Evolutionary conservation across 2,888 invertebrate genomes (phyloP).

Genomic region (Candidula unifasciata): DNA sequence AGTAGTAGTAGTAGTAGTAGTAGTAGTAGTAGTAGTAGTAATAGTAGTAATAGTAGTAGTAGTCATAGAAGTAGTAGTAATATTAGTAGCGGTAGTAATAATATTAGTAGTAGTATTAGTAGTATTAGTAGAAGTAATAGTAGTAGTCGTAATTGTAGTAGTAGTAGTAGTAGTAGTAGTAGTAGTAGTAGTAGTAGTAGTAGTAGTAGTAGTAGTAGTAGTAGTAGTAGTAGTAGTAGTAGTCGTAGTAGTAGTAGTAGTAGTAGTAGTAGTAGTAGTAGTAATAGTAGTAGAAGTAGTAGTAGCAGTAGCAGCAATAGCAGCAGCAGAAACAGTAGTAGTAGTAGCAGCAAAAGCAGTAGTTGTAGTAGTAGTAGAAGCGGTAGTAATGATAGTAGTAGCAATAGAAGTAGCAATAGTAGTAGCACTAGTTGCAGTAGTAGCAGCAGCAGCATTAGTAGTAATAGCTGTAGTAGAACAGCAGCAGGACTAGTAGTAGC

Average conservation of each 20-base stretch:
- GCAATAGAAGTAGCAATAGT: neutral
- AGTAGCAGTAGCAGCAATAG: constrained; percentile 6
- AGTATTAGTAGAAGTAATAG: constrained; percentile 17
- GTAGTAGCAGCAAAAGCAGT: constrained; percentile 32
- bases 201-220: constrained; percentile 40
- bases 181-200: constrained; percentile 43
- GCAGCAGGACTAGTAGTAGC: too few species aligned
- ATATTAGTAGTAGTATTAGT: constrained; percentile 27
- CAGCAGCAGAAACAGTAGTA: constrained; percentile 28
- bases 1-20: too few species aligned
- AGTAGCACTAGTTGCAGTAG: neutral
- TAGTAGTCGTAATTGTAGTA: constrained; percentile 28
- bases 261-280: neutral
- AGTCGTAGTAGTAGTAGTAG: too few species aligned
- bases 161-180: constrained; percentile 43
- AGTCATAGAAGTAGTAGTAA: neutral
- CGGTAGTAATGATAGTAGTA: constrained; percentile 37
- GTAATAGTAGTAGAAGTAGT: neutral
- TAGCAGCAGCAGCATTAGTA: neutral
- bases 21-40: too few species aligned
- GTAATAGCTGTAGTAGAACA: neutral
- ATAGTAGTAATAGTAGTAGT: too few species aligned
- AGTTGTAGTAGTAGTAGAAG: constrained; percentile 42
- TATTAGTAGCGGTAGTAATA: constrained; percentile 26
- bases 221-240: neutral